phyloP scores from a whole-genome alignment of 2,888 invertebrate species.

The Campoplex capitator region DNA sequence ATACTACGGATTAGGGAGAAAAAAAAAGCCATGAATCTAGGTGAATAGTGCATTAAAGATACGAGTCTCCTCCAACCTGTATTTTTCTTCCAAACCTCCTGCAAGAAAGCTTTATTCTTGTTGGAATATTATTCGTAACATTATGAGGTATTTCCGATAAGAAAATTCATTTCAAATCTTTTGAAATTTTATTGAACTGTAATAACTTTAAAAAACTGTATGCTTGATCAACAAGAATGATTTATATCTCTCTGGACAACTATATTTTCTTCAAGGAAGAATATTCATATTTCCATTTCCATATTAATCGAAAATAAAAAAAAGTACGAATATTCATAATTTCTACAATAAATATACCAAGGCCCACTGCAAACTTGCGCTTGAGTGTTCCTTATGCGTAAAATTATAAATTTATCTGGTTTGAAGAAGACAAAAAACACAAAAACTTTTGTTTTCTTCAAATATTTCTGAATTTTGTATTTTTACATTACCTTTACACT shows the following conservation, averaged over 20 bases:
- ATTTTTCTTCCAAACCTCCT: not conserved
- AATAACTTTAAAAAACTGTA: too few relatives aligned
- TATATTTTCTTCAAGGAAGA: not conserved
- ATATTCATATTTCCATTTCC: too few relatives aligned
- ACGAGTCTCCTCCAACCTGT: not conserved
- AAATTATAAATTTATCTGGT: not conserved
- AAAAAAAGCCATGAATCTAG: not conserved
- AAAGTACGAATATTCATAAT: not conserved
- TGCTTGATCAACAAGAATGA: too few relatives aligned
- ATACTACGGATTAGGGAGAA: slow-evolving; percentile 86
- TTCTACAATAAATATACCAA: not conserved
- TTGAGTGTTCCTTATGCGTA: too few relatives aligned
- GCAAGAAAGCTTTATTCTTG: not conserved
- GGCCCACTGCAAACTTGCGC: not conserved
- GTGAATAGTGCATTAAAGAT: not conserved
- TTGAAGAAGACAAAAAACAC: not conserved
- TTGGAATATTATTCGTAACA: not conserved
- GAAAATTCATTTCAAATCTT: not conserved
- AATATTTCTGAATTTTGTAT: slow-evolving; percentile 13
- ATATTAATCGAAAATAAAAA: too few relatives aligned
- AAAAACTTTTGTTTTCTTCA: not conserved
- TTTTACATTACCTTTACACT: slow-evolving; percentile 91
- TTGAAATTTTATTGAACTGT: not conserved
- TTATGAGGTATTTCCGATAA: not conserved
- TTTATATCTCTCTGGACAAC: not conserved